Evolutionary conservation across 2,113 vertebrate species (phyloP).

Genomic region (Ctenomys sociabilis): DNA sequence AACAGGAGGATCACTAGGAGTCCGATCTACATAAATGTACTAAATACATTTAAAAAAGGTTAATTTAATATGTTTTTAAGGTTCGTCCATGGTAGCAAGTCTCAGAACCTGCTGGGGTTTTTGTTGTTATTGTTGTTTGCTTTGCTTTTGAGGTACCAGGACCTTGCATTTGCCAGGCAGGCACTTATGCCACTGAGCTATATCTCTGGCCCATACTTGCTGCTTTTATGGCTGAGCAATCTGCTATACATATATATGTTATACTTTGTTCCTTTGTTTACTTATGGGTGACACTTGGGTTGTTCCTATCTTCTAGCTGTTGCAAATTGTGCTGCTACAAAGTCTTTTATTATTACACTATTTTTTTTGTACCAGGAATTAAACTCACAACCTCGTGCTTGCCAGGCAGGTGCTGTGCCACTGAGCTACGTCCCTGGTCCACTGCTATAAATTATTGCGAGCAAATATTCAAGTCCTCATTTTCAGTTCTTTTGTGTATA

Average conservation of each 20-base stretch:
- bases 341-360: neutral
- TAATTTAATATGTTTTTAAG: neutral
- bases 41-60: neutral
- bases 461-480: neutral
- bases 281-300: neutral
- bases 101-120: neutral
- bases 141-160: too few species aligned
- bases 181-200: too few species aligned
- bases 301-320: neutral
- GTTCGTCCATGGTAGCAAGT: neutral
- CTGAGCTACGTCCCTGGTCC: too few species aligned
- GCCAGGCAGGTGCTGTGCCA: too few species aligned
- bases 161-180: too few species aligned
- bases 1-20: too few species aligned
- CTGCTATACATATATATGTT: neutral
- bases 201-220: neutral
- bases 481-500: slow-evolving; percentile 9
- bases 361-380: too few species aligned
- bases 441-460: neutral
- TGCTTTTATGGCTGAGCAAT: slow-evolving; percentile 16
- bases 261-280: neutral
- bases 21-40: too few species aligned
- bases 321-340: neutral
- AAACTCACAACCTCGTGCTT: too few species aligned
- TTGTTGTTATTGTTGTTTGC: too few species aligned